Evolutionary conservation across 2,888 invertebrate species (phyloP), one percentile per base, ranked within the genome.

Genomic region (Punctoribates punctum): DNA sequence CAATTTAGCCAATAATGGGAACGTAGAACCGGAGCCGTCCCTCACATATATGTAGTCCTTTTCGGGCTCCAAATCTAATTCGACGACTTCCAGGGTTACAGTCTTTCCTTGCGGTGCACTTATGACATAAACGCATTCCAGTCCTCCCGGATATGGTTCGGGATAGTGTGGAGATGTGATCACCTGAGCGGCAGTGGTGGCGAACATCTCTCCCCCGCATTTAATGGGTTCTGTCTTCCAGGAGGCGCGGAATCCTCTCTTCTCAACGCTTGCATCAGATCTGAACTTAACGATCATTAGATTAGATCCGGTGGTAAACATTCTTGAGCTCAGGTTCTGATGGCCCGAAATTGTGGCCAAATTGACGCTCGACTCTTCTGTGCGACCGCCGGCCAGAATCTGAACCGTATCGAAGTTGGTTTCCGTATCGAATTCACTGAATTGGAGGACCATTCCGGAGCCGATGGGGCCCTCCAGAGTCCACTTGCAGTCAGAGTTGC

Each of bases 281-380:
- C 93, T 92, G 85, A 98, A 98, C 85, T 96, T 96, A 79, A 98
- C 90, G 79, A 96, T 94, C 94, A 98, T 95, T 83, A 97, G 95
- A 85, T 98, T 98, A 73, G 96, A 96, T 60, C 95, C 95, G 5
- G 96, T 96, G 34, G 94, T 93, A 83, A 91, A 94, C 23, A 92
- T 88, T 83, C 90, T 90, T 80, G 89, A 91, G 74, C 91, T 89
- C 80, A 94, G 85, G 83, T 94, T 94, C 84, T 91, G 90, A 51
- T 80, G 79, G 79, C 97, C 97, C 15, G 96, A 96, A 42, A 97
- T 86, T 15, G 95, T 94, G 0, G 94, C 94, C 83, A 96, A 86
- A 82, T 91, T 93, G 11, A 93, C 92, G 51, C 94, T 93, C 82
- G 94, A 93, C 81, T 95, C 93, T 86, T 96, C 95, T 23, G 96